Conservation (phyloP, 2,888 invertebrate species). For the Branchinecta sandiegonensis region DNA sequence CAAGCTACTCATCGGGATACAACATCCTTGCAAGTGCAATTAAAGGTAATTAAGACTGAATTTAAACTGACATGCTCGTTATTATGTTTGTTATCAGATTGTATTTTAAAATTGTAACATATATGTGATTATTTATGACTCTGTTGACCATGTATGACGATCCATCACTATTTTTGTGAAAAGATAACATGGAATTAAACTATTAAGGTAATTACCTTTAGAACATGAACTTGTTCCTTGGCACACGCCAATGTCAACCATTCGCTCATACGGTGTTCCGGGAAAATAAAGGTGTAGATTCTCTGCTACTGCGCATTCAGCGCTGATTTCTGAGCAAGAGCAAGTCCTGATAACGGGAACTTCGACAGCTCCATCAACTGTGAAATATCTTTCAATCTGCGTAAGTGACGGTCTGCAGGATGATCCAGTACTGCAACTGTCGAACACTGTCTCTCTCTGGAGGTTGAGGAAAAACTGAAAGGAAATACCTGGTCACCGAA, state of each 20-base stretch:
- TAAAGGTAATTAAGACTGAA: no score
- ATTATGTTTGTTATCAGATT: no score
- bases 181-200: no score
- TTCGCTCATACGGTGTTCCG: not conserved
- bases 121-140: no score
- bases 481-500: no score
- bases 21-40: no score
- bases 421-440: constrained; percentile 14
- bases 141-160: no score
- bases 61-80: no score
- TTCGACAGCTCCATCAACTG: constrained; percentile 7
- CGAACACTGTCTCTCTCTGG: not conserved
- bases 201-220: not conserved
- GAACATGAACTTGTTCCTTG: not conserved
- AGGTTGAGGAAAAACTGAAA: constrained; percentile 2
- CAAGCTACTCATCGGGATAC: no score
- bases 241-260: not conserved
- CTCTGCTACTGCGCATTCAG: constrained; percentile 4
- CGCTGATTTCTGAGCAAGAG: not conserved
- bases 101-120: no score
- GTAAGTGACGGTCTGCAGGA: not conserved
- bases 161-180: no score
- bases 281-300: not conserved
- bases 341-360: constrained; percentile 10
- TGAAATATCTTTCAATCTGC: not conserved